phyloP scores from a whole-genome alignment of 2,113 vertebrate species.

The Ailuropoda melanoleuca region DNA sequence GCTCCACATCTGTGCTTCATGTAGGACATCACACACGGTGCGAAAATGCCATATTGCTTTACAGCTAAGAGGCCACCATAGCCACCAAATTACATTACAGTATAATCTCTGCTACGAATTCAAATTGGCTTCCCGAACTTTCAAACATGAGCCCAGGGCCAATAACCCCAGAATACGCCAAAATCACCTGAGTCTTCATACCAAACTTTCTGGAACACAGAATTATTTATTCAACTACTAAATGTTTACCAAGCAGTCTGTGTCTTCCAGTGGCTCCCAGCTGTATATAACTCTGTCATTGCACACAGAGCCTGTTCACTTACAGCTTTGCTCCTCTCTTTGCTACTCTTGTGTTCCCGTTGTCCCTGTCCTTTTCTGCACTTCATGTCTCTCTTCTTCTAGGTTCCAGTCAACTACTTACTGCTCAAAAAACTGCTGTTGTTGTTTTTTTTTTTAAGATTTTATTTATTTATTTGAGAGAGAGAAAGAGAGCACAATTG shows the following conservation, averaged over 20 bases:
- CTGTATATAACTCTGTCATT: not conserved
- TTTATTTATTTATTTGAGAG: not conserved
- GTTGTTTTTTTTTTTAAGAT: not conserved
- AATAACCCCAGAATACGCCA: not conserved
- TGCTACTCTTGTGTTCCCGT: too few relatives aligned
- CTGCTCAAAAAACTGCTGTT: not conserved
- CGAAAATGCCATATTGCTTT: not conserved
- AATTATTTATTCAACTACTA: not conserved
- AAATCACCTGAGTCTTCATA: not conserved
- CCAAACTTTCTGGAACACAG: not conserved
- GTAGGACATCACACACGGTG: not conserved
- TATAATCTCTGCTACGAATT: not conserved
- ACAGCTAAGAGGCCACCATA: not conserved
- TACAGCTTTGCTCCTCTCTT: not conserved
- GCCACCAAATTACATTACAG: not conserved
- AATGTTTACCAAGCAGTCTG: not conserved
- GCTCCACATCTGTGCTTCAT: not conserved
- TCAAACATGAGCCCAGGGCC: not conserved
- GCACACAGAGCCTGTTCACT: not conserved
- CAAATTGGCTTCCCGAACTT: not conserved
- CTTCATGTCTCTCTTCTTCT: not conserved
- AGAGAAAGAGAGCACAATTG: not conserved
- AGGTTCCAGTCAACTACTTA: not conserved
- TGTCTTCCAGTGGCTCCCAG: not conserved
- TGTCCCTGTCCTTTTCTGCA: rapidly evolving